Percentiles rank a stretch among this genome's conserved stretches.
Evolutionary conservation across 2,888 invertebrate genomes (phyloP).

Genomic region (Teleiodes luculella): DNA sequence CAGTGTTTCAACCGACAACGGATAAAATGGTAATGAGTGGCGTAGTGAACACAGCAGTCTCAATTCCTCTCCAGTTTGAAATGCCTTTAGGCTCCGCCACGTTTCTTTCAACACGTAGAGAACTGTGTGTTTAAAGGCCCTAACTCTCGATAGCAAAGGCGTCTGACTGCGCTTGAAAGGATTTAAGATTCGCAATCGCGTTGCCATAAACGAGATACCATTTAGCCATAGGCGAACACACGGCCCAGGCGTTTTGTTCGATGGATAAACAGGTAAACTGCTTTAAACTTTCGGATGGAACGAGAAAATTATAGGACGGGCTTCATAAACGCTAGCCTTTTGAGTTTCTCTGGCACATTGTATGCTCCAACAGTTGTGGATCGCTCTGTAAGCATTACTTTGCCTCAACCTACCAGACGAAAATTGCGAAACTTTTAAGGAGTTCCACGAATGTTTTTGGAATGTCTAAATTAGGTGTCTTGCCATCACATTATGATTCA

Average conservation of each 20-base stretch:
- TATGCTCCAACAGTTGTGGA: conserved; percentile 11
- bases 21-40: conserved; percentile 69
- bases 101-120: conserved; percentile 74
- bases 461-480: conserved; percentile 14
- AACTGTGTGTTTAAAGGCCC: conserved; percentile 70
- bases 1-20: conserved; percentile 60
- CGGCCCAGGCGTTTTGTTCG: conserved; percentile 39
- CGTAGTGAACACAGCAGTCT: conserved; percentile 48
- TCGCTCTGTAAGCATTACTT: conserved; percentile 15
- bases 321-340: conserved; percentile 21
- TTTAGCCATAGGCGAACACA: conserved; percentile 66
- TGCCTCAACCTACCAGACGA: not conserved
- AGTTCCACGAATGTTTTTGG: conserved; percentile 15
- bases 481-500: conserved; percentile 2
- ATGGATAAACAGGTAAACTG: conserved; percentile 43
- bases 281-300: conserved; percentile 41
- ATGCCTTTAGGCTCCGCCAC: conserved; percentile 57
- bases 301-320: conserved; percentile 49
- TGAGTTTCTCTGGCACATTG: conserved; percentile 12
- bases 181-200: conserved; percentile 64
- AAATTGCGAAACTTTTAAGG: conserved; percentile 11
- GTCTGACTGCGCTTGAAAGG: conserved; percentile 54
- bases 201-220: conserved; percentile 66
- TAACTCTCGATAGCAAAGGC: conserved; percentile 61
- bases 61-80: conserved; percentile 45